Evolutionary conservation across 2,797 vertebrate genomes (phyloP), one percentile per base, ranked within the genome.

Genomic region (Tamandua tetradactyla): DNA sequence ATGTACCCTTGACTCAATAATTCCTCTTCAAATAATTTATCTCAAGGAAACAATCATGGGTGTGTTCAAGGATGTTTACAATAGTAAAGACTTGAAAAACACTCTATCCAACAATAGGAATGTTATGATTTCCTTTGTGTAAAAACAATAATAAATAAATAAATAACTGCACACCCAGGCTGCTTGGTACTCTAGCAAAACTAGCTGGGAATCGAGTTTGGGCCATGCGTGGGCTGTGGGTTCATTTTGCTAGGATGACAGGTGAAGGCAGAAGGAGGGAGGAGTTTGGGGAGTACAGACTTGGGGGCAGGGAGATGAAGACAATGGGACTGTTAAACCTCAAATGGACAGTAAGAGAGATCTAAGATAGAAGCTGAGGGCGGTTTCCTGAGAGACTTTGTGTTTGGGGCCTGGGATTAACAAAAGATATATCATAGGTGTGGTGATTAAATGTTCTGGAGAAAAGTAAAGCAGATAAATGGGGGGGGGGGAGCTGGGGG

Each of bases 21-120:
- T 89, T 93, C 66, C 35, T 95, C 82, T 92, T 87, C 23, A 87
- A 90, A 95, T 90, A 87, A 92, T 81, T 95, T 89, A 88, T 90
- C 86, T 94, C 47, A 71, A 94, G 91, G 91, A 92, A 94, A 79
- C 91, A 93, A 93, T 93, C 71, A 66, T 68, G 94, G 94, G 94
- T 92, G 91, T 91, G 94, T 89, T 78, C 87, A 87, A 93, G 84
- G 75, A 80, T 93, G 80, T 64, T 72, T 79, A 86, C 49, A 75
- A 87, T 47, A 75, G 76, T 72, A 66, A 84, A 94, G 64, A 55
- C 55, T 72, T 89, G 78, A 76, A 92, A 90, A 74, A 90, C 59
- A 64, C 35, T 22, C 37, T 81, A 47, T 76, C 55, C 66, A 84
- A 93, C n/a, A 95, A 80, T 64, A 69, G 85, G 49, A 82, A 85